These are phyloP conservation scores for Eudorcas thomsonii DNA, from an alignment of 2,113 vertebrate species.

Conservation along the genomic window DNA sequence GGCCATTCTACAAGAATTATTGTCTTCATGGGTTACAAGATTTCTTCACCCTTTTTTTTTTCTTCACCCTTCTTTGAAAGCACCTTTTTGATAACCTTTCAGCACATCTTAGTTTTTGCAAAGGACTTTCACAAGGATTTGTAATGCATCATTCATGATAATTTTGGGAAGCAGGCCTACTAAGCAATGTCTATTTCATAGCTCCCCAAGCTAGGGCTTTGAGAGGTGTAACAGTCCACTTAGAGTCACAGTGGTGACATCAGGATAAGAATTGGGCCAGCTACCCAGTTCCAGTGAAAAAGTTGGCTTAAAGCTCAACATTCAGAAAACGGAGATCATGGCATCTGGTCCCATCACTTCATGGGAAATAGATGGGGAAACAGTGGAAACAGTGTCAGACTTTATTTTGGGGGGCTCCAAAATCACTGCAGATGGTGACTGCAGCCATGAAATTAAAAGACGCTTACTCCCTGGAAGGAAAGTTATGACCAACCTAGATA, in stretches of 20 bases:
- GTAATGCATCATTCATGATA: not conserved
- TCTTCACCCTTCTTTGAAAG: not conserved
- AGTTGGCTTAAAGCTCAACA: no score
- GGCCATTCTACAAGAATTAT: slow-evolving; percentile 9
- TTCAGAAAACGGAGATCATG: no score
- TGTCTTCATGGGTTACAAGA: not conserved
- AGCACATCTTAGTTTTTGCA: not conserved
- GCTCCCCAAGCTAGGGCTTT: slow-evolving; percentile 17
- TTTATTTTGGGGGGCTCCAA: no score
- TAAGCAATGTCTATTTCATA: slow-evolving; percentile 36
- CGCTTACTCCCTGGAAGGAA: no score
- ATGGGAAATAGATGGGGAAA: no score
- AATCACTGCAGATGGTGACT: no score
- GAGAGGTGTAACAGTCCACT: slow-evolving; percentile 17
- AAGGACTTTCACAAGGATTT: slow-evolving; percentile 17
- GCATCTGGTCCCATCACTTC: no score
- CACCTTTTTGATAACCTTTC: not conserved
- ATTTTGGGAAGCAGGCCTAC: slow-evolving; percentile 16
- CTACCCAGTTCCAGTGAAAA: not conserved
- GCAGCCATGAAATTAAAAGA: no score
- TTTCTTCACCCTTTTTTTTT: not conserved
- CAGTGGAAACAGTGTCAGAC: no score
- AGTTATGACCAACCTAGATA: no score
- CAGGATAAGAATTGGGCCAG: not conserved
- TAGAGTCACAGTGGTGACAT: not conserved